Base-by-base conservation (phyloP, 2,888 invertebrate genomes). In the Iselma pallidipennis region DNA sequence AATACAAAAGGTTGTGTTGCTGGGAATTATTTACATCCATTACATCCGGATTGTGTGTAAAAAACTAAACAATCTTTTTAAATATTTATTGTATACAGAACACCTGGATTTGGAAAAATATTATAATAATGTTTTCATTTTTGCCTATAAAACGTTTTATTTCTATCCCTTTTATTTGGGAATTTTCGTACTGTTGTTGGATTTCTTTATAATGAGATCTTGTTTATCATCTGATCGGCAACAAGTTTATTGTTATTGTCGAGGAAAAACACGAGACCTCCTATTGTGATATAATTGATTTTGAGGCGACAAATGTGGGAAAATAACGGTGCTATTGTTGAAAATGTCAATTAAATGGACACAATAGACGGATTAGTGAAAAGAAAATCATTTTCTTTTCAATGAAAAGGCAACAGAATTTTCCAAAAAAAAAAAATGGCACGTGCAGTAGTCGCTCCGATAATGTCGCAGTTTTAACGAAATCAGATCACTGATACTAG, bases 1-100 rank as follows among this genome's bases (percentile, higher is more conserved):
- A 77, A 72, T 28, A 69, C 79, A 3, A 75, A 73, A 31, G 82
- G 80, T 19, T 83, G 83, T 66, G 80, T 81, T 21, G 79, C 82
- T 26, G 82, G 80, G 42, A 80, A 80, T 59, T 82, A 82, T 70
- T 68, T 82, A 57, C 79, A 82, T 66, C 80, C 81, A 10, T 79
- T 82, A 58, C 82, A 83, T 68, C 80, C 81, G 0, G 80, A 82
- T 37, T 83, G 82, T 63, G 75, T 82, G 67, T 82, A 76, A 78
- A 50, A 10, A 33, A 57, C 52, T 49, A 59, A 55, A 60, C 52
- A 51, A 55, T 57, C 45, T 59, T 49, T 49, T 16, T 33, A 16
- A 29, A 57, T 52, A 28, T 59, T 55, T 53, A 19, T 49, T 59
- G 28, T 26, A 49, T n/a, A 49, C n/a, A 49, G 2, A 49, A 49